Evolutionary conservation across 2,888 invertebrate species (phyloP), one percentile per base, ranked within the genome.

Genomic region (Caenorhabditis uteleia): DNA sequence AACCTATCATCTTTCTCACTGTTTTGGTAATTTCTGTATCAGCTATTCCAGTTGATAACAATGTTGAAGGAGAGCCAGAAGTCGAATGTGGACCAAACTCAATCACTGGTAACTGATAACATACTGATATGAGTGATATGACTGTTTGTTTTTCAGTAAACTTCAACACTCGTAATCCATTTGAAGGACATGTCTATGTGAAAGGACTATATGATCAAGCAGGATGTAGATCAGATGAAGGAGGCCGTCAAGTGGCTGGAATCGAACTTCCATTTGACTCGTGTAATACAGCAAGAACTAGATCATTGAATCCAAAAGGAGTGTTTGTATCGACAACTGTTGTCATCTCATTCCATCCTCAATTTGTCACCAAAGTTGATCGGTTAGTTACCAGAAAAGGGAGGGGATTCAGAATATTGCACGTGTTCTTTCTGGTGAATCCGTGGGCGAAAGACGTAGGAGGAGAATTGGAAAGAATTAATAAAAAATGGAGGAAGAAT

Each of bases 301-400:
- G 83, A 21, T 83, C 83, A 5, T 62, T 82, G 50, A 82, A 83
- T 48, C 83, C 83, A 10, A 69, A 71, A 38, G 82, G 83, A 57
- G 78, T 83, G 49, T 83, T 82, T 55, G 82, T 83, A 34, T 61
- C 77, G 27, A 75, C 79, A 46, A 83, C 80, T 43, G 80, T 83
- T 46, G 82, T 83, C 61, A 79, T 83, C 61, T 77, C 79, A n/a
- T 83, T 83, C 77, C 83, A 83, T 48, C 83, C 83, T 7, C 82
- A 80, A 53, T 82, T 82, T 64, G 78, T 82, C 33, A 82, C 82
- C 40, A 82, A 82, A 62, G 76, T 74, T 26, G 62, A 69, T 51
- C 58, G 72, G 71, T 71, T 21, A 43, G 54, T 29, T 20, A 4
- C n/a, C n/a, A n/a, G n/a, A n/a, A n/a, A n/a, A n/a, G n/a, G n/a